Base-by-base conservation (phyloP, 1,140 invertebrate genomes). In the Procambarus virginalis region DNA sequence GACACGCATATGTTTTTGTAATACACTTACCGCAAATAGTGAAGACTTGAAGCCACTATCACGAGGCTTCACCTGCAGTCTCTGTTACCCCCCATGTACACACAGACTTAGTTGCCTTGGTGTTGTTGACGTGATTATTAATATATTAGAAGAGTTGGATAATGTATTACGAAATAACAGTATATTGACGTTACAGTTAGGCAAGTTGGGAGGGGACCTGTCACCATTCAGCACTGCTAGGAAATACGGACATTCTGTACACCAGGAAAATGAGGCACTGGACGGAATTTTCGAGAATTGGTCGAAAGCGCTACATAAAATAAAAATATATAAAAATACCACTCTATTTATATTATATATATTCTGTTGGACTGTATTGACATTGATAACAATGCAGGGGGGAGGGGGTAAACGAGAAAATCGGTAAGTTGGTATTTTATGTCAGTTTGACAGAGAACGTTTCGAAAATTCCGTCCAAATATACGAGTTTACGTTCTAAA, bases 1-100 rank as follows among this genome's bases (percentile, higher is more conserved):
- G 79, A 81, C 51, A 81, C 51, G 79, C 79, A 60, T 81, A 81
- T 60, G 79, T 81, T 81, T 81, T 81, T 78, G 20, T 14, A 78
- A 55, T 58, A 81, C 51, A 58, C 58, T 55, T 34, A 17, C 22
- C 55, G 51, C 34, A 55, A 9, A 49, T 49, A 8, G 9, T 14
- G 22, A 34, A 6, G 46, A 9, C 34, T 34, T 17, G 10, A 49
- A 34, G 3, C 46, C 76, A 48, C 12, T 46, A 55, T 3, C 3
- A 12, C 14, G 77, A 78, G 77, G 46, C 46, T 9, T 3, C 14
- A 49, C 10, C 12, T 45, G 34, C 48, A 49, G 10, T 49, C 12
- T 49, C 17, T 78, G 9, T 20, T 49, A 55, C 4, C 0, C 12
- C 51, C 51, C 12, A 10, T 78, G 46, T 48, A 22, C 49, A 78